phyloP scores from a whole-genome alignment of 2,797 vertebrate genomes.

The Xenopus petersii region DNA sequence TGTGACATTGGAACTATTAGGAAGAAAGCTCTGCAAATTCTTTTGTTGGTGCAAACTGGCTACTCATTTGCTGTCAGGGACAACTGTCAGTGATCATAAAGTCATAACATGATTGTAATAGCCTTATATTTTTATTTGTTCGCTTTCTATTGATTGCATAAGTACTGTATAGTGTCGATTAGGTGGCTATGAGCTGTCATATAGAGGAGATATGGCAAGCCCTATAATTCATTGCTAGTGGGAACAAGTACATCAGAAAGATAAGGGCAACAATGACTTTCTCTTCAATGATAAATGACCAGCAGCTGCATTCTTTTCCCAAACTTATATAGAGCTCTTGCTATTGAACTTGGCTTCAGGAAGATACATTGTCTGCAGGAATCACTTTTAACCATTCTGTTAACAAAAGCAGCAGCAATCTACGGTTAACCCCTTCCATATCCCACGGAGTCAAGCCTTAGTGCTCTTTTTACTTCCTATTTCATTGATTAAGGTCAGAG shows the following conservation, averaged over 20 bases:
- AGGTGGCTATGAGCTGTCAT: slow-evolving; percentile 61
- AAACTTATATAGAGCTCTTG: slow-evolving; percentile 84
- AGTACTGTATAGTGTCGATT: slow-evolving; percentile 60
- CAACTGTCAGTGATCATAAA: slow-evolving; percentile 24
- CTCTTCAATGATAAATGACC: slow-evolving; percentile 82
- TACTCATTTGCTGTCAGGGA: slow-evolving; percentile 28
- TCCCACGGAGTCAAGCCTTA: not conserved
- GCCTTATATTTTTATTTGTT: slow-evolving; percentile 53
- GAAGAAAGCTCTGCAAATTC: slow-evolving; percentile 5
- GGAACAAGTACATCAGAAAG: slow-evolving; percentile 81
- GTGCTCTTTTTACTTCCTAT: not conserved
- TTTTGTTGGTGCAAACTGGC: slow-evolving; percentile 18
- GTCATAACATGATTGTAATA: slow-evolving; percentile 49
- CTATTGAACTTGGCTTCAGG: slow-evolving; percentile 89
- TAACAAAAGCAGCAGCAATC: not conserved
- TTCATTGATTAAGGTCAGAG: not conserved
- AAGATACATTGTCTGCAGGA: slow-evolving; percentile 84
- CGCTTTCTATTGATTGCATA: slow-evolving; percentile 58
- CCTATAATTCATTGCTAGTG: slow-evolving; percentile 77
- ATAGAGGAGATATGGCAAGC: slow-evolving; percentile 66
- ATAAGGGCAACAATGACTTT: slow-evolving; percentile 87
- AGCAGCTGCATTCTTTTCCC: slow-evolving; percentile 82
- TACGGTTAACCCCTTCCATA: not conserved
- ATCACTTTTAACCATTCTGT: not conserved
- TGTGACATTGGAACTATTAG: slow-evolving; percentile 10